These are phyloP conservation scores for Palythoa caribaeorum DNA, from an alignment of 92 coral and sea anemone genomes.

Conservation along the genomic window DNA sequence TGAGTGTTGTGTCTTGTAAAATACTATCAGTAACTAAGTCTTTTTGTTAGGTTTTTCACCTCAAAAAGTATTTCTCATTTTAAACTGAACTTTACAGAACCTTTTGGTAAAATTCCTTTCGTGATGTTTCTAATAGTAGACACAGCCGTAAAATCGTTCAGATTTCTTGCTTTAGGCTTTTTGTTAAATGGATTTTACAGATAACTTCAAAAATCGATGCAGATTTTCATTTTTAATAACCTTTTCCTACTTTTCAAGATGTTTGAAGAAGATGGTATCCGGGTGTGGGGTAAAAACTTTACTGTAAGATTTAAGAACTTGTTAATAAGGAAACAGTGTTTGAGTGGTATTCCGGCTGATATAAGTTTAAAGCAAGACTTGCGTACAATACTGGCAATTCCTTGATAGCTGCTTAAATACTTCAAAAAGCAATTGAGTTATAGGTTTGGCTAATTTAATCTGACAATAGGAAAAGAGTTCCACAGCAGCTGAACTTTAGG, in stretches of 20 bases:
- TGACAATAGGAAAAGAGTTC: too few relatives aligned
- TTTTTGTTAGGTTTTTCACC: neutral
- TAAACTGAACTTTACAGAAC: neutral
- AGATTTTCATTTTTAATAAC: conserved; percentile 1
- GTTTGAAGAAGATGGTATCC: neutral
- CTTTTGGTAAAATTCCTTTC: neutral
- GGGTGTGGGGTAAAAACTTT: neutral
- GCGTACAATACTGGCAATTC: too few relatives aligned
- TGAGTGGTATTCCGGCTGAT: too few relatives aligned
- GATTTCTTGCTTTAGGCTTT: conserved; percentile 29
- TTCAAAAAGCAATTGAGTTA: too few relatives aligned
- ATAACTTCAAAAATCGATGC: neutral
- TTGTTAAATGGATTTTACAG: conserved; percentile 28
- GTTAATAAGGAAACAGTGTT: neutral
- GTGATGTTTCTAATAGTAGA: neutral
- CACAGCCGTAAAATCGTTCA: conserved; percentile 40
- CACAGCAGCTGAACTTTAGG: too few relatives aligned
- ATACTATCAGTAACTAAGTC: neutral
- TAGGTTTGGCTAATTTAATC: too few relatives aligned
- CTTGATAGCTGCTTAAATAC: too few relatives aligned
- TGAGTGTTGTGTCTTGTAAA: neutral
- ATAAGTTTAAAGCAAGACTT: too few relatives aligned
- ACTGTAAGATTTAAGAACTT: neutral
- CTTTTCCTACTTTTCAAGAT: neutral
- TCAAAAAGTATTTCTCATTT: neutral